Base-by-base conservation (phyloP, 2,797 vertebrate genomes). In the Cephalopachus bancanus region DNA sequence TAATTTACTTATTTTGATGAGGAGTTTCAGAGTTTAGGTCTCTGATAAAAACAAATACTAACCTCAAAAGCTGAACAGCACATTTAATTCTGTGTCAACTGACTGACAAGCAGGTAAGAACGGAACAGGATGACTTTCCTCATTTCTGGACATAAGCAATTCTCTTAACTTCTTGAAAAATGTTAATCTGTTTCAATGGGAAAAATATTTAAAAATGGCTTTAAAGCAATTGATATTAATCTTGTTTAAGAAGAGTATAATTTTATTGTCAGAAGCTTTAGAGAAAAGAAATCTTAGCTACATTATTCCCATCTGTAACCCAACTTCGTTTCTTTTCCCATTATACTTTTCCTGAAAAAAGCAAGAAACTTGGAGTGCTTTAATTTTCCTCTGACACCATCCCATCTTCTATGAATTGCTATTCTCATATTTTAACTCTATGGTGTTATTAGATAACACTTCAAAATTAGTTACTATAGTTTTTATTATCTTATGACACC, bases 1-100 rank as follows among this genome's bases (percentile, higher is more conserved):
- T 95, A 97, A 97, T 97, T 97, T 97, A 97, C 97, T 97, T 97
- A 79, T 84, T 98, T 98, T 97, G 95, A 98, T 98, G 89, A 97
- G 97, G 75, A 95, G 97, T 97, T 98, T 98, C 72, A 94, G 94
- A 98, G 87, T 93, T 95, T 80, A 55, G 93, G 69, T 98, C 93
- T 97, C 84, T 97, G 97, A 96, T 72, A 97, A 96, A 92, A 98
- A 95, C 53, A 98, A 97, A 97, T 95, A 95, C 97, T 98, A 97
- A 98, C 96, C 96, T 98, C 98, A 91, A 97, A 97, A 97, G 90
- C 78, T 95, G 93, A 98, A 96, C 96, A 95, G 93, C 94, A 98
- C 17, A 96, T 98, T 96, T 97, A 94, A 97, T 97, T 97, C 71
- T 97, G n/a, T 98, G 94, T 97, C 86, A 98, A 98, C 92, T 95